Conservation (phyloP, 2,797 vertebrate species). For the Propithecus perrieri region DNA sequence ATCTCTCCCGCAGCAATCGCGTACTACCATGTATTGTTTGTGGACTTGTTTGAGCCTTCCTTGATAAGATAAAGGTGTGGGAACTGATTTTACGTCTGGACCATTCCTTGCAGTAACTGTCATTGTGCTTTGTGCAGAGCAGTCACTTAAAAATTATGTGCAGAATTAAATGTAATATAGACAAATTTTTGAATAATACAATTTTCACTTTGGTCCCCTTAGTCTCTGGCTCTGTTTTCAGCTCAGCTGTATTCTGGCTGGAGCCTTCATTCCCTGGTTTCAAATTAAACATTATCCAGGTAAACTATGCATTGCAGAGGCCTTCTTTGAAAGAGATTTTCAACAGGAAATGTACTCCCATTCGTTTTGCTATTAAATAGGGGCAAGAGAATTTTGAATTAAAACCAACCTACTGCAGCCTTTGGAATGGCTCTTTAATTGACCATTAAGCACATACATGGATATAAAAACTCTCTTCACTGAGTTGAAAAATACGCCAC, state of each 20-base stretch:
- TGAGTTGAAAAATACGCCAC: constrained; percentile 13
- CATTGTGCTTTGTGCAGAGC: not conserved
- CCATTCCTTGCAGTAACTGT: not conserved
- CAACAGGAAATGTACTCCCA: not conserved
- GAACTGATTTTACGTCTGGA: not conserved
- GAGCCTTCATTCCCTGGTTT: not conserved
- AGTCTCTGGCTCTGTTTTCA: not conserved
- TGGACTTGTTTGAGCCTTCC: not conserved
- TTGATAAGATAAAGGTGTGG: not conserved
- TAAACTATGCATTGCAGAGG: not conserved
- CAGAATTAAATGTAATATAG: not conserved
- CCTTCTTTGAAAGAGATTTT: not conserved
- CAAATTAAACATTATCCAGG: not conserved
- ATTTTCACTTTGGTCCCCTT: not conserved
- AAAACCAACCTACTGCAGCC: not conserved
- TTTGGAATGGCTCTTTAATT: constrained; percentile 52
- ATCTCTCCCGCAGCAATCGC: not conserved
- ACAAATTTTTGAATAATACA: not conserved
- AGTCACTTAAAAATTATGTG: not conserved
- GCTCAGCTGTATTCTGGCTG: not conserved
- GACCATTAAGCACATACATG: not conserved
- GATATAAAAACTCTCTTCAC: constrained; percentile 34
- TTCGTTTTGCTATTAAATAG: constrained; percentile 27
- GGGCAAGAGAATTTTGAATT: constrained; percentile 40
- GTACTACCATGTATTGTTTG: not conserved